Base-by-base conservation (phyloP, 2,113 vertebrate species). In the Picathartes gymnocephalus region DNA sequence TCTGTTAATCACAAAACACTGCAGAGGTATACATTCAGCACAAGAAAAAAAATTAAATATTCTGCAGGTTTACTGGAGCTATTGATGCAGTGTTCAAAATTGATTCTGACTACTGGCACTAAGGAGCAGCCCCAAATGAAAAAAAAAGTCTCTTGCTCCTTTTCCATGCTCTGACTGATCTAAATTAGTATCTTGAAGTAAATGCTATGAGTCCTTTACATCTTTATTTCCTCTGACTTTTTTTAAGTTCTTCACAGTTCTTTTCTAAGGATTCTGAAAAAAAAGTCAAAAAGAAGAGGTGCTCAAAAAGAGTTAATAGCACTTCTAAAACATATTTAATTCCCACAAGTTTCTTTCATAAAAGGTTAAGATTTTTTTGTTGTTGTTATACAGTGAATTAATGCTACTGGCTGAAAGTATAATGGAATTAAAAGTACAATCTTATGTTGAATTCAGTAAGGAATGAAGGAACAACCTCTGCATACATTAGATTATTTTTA, bases 1-100 rank as follows among this genome's bases (percentile, higher is more conserved):
- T 73, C 1, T 27, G 57, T 90, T 96, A 97, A 97, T 97, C 91
- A 97, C 78, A 96, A 97, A 97, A 96, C 86, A 94, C 76, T 92
- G 90, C 86, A 95, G 87, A 96, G 68, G 89, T 90, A 95, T 94
- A 93, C 88, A 93, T 94, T 96, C 89, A 95, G 77, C 58, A 91
- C 25, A 88, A 53, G 71, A 93, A 97, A 97, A 96, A 96, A 96
- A 96, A 65, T 89, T 93, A 96, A 79, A 79, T 88, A 92, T 31
- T 93, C 89, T 69, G 45, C 81, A 92, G 93, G 91, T 95, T 97
- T 94, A 95, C 84, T 97, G 91, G 58, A 93, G 64, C 68, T 95
- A 65, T 15, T 79, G 91, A 95, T 95, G 35, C 39, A 40, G 10
- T 37, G 28, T 19, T 95, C 86, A 93, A 95, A 96, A 95, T 82